Base-by-base conservation (phyloP, 2,888 invertebrate genomes). In the Mactromeris polynyma region DNA sequence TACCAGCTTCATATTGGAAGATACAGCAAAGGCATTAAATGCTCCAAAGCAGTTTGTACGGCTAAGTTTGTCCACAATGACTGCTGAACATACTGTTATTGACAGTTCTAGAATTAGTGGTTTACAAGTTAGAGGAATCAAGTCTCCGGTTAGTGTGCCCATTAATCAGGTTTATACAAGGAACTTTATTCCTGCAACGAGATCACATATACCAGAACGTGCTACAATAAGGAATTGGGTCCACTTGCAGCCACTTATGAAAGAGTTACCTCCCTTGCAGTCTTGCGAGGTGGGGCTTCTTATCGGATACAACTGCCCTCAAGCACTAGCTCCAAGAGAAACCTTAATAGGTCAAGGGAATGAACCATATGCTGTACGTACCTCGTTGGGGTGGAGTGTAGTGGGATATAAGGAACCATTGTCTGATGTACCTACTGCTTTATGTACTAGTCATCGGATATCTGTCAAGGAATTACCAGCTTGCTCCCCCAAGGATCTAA, bases 11-110 rank as follows among this genome's bases (percentile, higher is more conserved):
- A 51, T 92, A n/a, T 42, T 89, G 3, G 86, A 91, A 1, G 73
- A 87, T 21, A 91, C 90, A 14, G 40, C 69, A 54, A 51, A 83
- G 33, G 51, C 42, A 7, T 69, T 93, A 17, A n/a, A n/a, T n/a
- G n/a, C n/a, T n/a, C n/a, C n/a, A n/a, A n/a, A n/a, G n/a, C n/a
- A 19, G 19, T 21, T 21, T 11, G 85, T 87, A 21, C 81, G 83
- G 6, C 81, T 93, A n/a, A 33, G 26, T 17, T 81, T 93, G 36
- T 90, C 93, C 19, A 93, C 93, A 1, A 91, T 92, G 91, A 40
- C 69, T 26, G 69, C 90, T 2, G 14, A 79, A 31, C 54, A 89
- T 40, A 33, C 64, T 17, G 38, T 85, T 11, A 78, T 88, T 9
- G 42, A 87, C 11, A 90, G 87, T 73, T 2, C 26, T 14, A 83